phyloP scores from a whole-genome alignment of 1,140 invertebrate genomes.

The Zaprionus kolodkinae region DNA sequence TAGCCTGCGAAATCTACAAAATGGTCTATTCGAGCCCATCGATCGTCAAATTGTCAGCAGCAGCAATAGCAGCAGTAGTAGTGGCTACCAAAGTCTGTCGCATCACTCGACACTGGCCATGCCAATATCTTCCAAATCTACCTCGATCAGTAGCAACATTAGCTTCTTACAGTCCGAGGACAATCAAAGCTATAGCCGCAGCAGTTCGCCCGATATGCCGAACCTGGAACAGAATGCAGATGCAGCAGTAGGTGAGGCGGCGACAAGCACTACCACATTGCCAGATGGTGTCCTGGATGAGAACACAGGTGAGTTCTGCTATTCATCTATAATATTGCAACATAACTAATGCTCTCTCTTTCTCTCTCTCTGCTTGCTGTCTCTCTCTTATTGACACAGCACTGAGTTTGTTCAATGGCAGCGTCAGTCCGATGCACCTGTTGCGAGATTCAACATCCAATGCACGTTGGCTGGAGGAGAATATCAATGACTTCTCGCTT shows the following conservation, averaged over 20 bases:
- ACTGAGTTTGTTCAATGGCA: conserved; percentile 81
- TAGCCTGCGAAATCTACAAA: conserved; percentile 60
- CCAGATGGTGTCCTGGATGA: conserved; percentile 67
- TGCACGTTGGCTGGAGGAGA: conserved; percentile 89
- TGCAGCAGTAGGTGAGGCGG: background rate
- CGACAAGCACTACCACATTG: conserved; percentile 24
- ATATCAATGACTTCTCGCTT: conserved; percentile 92
- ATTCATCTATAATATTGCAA: background rate
- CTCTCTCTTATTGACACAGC: conserved; percentile 27
- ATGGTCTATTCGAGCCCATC: conserved; percentile 66
- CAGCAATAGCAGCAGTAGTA: conserved; percentile 7
- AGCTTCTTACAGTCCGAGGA: background rate
- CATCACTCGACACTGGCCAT: conserved; percentile 3
- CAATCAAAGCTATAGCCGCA: conserved; percentile 1
- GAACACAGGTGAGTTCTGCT: conserved; percentile 59
- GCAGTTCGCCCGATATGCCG: conserved; percentile 45
- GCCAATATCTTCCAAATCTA: conserved; percentile 19
- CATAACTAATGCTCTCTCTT: background rate
- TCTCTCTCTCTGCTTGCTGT: background rate
- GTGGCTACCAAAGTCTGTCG: background rate
- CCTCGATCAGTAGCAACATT: conserved; percentile 4
- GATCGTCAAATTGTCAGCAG: conserved; percentile 22
- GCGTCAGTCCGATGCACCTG: conserved; percentile 90
- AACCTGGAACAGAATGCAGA: conserved; percentile 37
- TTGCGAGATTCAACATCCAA: conserved; percentile 87